Evolutionary conservation across 2,888 invertebrate species (phyloP).

Genomic region (Caenorhabditis parvicauda): DNA sequence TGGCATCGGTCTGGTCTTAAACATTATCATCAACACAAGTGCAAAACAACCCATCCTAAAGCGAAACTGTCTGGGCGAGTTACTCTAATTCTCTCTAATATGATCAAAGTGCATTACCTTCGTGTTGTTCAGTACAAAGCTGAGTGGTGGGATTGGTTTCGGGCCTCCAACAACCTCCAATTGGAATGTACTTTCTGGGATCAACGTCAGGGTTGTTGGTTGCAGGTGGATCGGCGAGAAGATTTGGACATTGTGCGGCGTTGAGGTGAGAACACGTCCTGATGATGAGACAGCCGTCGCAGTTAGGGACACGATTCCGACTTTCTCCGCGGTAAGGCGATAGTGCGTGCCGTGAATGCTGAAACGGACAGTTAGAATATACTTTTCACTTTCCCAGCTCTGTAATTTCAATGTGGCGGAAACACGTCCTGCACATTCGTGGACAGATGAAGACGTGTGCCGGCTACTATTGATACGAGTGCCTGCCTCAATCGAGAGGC

Average conservation of each 20-base stretch:
- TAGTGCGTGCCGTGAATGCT: conserved; percentile 28
- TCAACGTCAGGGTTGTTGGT: conserved; percentile 45
- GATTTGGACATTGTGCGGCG: conserved; percentile 34
- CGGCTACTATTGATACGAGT: too few relatives aligned
- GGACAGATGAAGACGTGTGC: too few relatives aligned
- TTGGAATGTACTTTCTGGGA: conserved; percentile 49
- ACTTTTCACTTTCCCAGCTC: too few relatives aligned
- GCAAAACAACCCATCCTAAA: too few relatives aligned
- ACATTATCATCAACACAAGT: too few relatives aligned
- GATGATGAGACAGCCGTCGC: conserved; percentile 33
- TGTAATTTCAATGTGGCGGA: too few relatives aligned
- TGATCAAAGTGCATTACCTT: too few relatives aligned
- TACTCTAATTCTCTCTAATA: too few relatives aligned
- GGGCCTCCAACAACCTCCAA: conserved; percentile 53
- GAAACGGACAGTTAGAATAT: conserved; percentile 3
- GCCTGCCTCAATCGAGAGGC: too few relatives aligned
- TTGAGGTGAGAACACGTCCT: conserved; percentile 24
- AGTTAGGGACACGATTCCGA: conserved; percentile 32
- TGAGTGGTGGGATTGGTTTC: conserved; percentile 40
- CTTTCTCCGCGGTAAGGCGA: conserved; percentile 20
- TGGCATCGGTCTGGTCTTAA: too few relatives aligned
- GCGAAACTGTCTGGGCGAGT: too few relatives aligned
- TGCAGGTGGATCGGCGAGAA: conserved; percentile 47
- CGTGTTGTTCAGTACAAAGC: conserved; percentile 41
- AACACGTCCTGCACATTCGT: too few relatives aligned